Evolutionary conservation across 2,888 invertebrate genomes (phyloP).

Genomic region (Entomobrya multifasciata): DNA sequence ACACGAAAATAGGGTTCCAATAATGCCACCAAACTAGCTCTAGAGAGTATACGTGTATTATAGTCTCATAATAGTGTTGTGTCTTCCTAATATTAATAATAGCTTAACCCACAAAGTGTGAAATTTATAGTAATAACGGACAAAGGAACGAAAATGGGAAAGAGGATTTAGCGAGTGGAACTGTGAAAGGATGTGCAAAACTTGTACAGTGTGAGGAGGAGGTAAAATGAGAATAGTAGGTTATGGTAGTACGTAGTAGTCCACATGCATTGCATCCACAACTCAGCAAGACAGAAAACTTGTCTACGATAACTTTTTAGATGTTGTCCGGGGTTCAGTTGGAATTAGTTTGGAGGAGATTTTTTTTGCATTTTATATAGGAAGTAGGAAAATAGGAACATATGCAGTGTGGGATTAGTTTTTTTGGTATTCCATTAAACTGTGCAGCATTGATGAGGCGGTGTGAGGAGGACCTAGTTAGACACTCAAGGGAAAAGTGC

Average conservation of each 20-base stretch:
- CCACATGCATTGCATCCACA: no score
- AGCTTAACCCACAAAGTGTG: neutral
- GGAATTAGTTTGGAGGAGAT: neutral
- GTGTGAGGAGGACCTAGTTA: neutral
- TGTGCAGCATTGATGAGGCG: no score
- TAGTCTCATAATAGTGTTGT: neutral
- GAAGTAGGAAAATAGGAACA: neutral
- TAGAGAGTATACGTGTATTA: neutral
- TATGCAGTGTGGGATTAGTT: conserved; percentile 51
- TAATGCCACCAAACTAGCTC: neutral
- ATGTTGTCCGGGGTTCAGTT: conserved; percentile 57
- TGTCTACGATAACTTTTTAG: conserved; percentile 47
- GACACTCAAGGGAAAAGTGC: conserved; percentile 51
- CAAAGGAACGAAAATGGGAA: conserved; percentile 6
- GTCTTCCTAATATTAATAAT: neutral
- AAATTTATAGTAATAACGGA: conserved; percentile 36
- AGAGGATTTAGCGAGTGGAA: conserved; percentile 14
- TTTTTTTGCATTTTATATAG: conserved; percentile 44
- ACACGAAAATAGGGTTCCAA: conserved; percentile 36
- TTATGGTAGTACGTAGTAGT: no score
- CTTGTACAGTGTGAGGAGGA: no score
- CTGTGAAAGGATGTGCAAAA: conserved; percentile 8
- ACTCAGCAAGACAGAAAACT: no score
- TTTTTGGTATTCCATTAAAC: neutral
- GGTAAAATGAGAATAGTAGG: no score